These are phyloP conservation scores for Cichladusa arquata DNA, from an alignment of 2,113 vertebrate genomes.

Conservation along the genomic window DNA sequence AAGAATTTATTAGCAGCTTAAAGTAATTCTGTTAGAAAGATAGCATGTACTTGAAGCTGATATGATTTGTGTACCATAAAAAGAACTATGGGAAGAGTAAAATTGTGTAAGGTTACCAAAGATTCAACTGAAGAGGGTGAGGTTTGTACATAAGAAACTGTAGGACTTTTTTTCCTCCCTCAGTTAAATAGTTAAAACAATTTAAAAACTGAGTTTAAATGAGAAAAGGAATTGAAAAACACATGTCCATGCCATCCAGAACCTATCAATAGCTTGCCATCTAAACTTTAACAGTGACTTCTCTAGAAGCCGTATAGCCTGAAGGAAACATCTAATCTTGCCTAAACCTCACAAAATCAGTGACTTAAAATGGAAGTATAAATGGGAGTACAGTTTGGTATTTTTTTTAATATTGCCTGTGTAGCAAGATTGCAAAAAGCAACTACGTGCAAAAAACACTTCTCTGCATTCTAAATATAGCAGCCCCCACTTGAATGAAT, in stretches of 20 bases:
- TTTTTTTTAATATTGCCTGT: neutral
- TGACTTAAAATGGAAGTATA: neutral
- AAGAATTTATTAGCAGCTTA: constrained; percentile 45
- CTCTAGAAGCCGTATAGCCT: neutral
- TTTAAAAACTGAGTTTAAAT: neutral
- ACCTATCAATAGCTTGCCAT: neutral
- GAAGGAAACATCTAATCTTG: neutral
- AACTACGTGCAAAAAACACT: constrained; percentile 25
- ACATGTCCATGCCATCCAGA: neutral
- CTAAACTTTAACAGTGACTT: neutral
- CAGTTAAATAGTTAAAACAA: neutral
- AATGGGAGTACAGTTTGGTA: neutral
- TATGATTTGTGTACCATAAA: neutral
- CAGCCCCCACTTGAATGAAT: constrained; percentile 44
- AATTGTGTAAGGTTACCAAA: neutral
- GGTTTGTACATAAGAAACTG: neutral
- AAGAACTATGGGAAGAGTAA: neutral
- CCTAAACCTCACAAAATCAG: neutral
- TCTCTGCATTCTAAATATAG: constrained; percentile 63
- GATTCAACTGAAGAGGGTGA: neutral
- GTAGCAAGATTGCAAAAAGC: constrained; percentile 47
- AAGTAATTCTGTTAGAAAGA: neutral
- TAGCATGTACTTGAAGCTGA: neutral
- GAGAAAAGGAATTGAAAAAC: neutral
- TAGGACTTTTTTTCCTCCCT: neutral